phyloP scores from a whole-genome alignment of 2,797 vertebrate species.

The Tiaroga cobitis region DNA sequence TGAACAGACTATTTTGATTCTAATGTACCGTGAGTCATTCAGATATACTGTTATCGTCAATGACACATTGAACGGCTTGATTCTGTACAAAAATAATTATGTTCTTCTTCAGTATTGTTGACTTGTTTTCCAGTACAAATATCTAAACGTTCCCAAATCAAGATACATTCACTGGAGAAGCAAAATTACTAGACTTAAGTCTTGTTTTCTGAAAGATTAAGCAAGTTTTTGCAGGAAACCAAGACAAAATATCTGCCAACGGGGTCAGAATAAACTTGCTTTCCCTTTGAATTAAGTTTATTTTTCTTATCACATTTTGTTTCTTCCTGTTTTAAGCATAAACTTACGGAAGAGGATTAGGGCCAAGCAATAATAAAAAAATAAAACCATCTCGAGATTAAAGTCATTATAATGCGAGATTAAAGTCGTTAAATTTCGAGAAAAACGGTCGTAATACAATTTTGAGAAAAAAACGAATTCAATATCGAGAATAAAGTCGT shows the following conservation, averaged over 20 bases:
- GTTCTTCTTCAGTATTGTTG: not conserved
- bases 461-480: no score
- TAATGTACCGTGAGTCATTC: conserved; percentile 10
- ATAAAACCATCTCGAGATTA: no score
- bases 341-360: no score
- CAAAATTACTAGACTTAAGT: not conserved
- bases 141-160: not conserved
- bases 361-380: no score
- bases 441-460: no score
- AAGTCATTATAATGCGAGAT: no score
- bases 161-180: not conserved
- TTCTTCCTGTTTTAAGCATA: not conserved
- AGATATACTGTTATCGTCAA: not conserved
- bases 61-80: not conserved
- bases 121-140: not conserved
- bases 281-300: no score
- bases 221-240: not conserved
- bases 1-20: not conserved
- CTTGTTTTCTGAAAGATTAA: not conserved
- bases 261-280: no score
- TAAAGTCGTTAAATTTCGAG: no score
- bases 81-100: not conserved
- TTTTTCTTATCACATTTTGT: no score
- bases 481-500: no score
- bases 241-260: no score